Percentiles rank a stretch among this genome's conserved stretches.
Evolutionary conservation across 1,140 invertebrate species (phyloP).

Genomic region (Pachyrhynchus sulphureomaculatus): DNA sequence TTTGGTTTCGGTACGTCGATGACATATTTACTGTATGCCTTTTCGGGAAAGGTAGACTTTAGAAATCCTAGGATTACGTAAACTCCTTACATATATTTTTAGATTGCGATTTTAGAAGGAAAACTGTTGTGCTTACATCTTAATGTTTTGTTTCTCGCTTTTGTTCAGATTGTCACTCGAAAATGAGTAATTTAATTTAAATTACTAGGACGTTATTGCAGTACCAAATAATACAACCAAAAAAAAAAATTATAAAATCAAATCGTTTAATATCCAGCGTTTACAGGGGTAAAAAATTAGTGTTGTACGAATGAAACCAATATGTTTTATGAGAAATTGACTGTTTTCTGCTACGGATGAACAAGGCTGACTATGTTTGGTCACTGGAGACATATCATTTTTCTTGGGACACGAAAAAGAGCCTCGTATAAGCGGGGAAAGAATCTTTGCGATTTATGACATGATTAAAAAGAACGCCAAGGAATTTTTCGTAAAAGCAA

Average conservation of each 20-base stretch:
- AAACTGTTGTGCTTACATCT: too few relatives aligned
- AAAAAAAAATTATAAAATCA: not conserved
- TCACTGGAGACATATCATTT: constrained; percentile 24
- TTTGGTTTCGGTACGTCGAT: too few relatives aligned
- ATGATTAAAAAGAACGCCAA: constrained; percentile 6
- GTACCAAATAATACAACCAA: too few relatives aligned
- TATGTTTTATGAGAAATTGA: constrained; percentile 19
- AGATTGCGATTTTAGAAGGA: too few relatives aligned
- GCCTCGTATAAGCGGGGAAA: constrained; percentile 9
- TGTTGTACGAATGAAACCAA: constrained; percentile 8
- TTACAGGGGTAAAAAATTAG: constrained; percentile 6
- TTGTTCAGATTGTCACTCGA: too few relatives aligned
- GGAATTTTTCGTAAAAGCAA: not conserved
- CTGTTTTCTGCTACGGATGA: constrained; percentile 15
- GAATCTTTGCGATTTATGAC: constrained; percentile 17
- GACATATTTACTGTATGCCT: too few relatives aligned
- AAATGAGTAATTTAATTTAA: too few relatives aligned
- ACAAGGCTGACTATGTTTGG: constrained; percentile 14
- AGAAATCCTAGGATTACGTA: too few relatives aligned
- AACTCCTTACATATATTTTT: too few relatives aligned
- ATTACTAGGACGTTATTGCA: too few relatives aligned
- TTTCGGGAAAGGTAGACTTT: too few relatives aligned
- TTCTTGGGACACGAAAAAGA: constrained; percentile 15
- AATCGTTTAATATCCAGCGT: not conserved
- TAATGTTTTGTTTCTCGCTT: too few relatives aligned